A percentile compares a stretch with the other conserved stretches of the same genome.
These are phyloP conservation scores for Cephus pygmeus DNA, from an alignment of 2,888 invertebrate genomes.

Conservation along the genomic window DNA sequence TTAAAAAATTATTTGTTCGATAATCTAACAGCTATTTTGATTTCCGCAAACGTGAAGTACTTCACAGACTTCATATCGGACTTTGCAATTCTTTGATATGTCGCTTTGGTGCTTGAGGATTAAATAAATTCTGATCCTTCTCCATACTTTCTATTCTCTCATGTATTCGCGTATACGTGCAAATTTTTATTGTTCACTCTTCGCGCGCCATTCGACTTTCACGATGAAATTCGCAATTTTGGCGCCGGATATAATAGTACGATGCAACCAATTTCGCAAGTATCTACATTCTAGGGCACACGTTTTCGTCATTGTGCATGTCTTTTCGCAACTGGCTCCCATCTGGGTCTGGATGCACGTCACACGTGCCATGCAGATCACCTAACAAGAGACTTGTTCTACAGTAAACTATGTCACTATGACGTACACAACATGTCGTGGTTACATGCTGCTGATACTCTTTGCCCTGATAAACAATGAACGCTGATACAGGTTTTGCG, in stretches of 20 bases:
- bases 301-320: conserved; percentile 38
- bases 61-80: neutral
- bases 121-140: neutral
- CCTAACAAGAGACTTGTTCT: neutral
- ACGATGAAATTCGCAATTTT: neutral
- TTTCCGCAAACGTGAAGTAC: neutral
- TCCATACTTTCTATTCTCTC: neutral
- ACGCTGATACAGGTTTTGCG: conserved; percentile 6
- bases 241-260: neutral
- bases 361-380: conserved; percentile 7
- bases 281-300: conserved; percentile 42
- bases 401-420: neutral
- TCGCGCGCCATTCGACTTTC: neutral
- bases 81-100: neutral
- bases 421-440: neutral
- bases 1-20: neutral
- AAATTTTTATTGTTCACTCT: neutral
- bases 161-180: neutral
- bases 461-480: conserved; percentile 19
- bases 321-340: conserved; percentile 34
- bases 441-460: neutral
- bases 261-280: conserved; percentile 26
- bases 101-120: neutral
- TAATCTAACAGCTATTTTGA: neutral
- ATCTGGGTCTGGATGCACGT: conserved; percentile 27